Evolutionary conservation across 1,140 invertebrate genomes (phyloP).

Genomic region (Cherax quadricarinatus): DNA sequence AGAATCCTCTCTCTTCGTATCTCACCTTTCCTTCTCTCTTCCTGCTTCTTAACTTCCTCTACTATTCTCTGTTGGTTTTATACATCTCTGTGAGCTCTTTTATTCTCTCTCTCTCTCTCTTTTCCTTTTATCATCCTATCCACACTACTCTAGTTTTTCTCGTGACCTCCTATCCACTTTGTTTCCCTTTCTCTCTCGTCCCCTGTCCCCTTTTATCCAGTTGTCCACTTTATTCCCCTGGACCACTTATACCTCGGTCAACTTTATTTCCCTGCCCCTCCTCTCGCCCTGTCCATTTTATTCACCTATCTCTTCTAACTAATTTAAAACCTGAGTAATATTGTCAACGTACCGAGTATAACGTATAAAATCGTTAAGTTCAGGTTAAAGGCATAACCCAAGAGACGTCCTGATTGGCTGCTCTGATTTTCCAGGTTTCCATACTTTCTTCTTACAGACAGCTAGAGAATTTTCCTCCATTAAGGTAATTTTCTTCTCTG

Average conservation of each 20-base stretch:
- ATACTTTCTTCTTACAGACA: not conserved
- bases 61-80: too few species aligned
- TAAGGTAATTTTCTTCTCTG: not conserved
- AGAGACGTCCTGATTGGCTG: not conserved
- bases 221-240: not conserved
- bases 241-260: too few species aligned
- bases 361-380: conserved; percentile 17
- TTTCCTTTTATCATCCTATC: too few species aligned
- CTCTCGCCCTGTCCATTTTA: not conserved
- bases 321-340: not conserved
- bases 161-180: not conserved
- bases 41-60: too few species aligned
- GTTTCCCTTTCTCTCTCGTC: not conserved
- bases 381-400: not conserved
- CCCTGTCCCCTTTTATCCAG: not conserved
- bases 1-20: too few species aligned
- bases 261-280: not conserved
- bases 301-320: not conserved
- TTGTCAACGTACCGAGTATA: conserved; percentile 39
- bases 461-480: not conserved
- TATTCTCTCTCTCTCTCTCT: not conserved
- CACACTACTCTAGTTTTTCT: too few species aligned
- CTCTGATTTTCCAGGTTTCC: not conserved
- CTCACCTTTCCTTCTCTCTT: too few species aligned
- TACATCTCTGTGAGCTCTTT: too few species aligned